Evolutionary conservation across 1,140 invertebrate species (phyloP), one percentile per base, ranked within the genome.

Genomic region (Drosophila baimaii): DNA sequence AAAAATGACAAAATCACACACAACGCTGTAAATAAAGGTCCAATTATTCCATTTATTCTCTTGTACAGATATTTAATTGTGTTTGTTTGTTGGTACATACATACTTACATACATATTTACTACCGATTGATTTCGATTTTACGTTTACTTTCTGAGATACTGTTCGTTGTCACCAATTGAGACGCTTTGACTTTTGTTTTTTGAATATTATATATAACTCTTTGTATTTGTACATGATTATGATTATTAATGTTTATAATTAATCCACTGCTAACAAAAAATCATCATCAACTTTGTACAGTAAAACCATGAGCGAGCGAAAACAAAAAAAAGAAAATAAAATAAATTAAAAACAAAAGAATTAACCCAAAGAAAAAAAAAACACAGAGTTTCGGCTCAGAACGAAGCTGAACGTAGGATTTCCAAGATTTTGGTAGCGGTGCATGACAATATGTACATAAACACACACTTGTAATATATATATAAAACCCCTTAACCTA

Each of bases 231-330:
- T 80, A 86, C 72, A 79, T 79, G 79, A 86, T 77, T 77, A 83
- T 88, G 64, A 89, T 90, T 90, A 82, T 88, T 79, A 86, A 86
- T 83, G 79, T 88, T 86, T 79, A 88, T 83, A 88, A 54, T 88
- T 83, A 80, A 77, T 80, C 77, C 84, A 86, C 84, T 86, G 82
- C 82, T 86, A 86, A 86, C 83, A 81, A 77, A 64, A 64, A 66
- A 70, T 71, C 71, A 81, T 90, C 76, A 82, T 78, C 79, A 74
- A 81, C 81, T 81, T 82, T 81, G 79, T 81, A 81, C 79, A 81
- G 79, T 82, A 77, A 65, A 77, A 71, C 71, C 72, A 70, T 55
- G 71, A 81, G 79, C 79, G 73, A 81, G 79, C 69, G 35, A 81
- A 58, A 51, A 71, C 41, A 27, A 54, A 49, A 49, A 31, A 35